Base-by-base conservation (phyloP, 2,113 vertebrate genomes). In the Gasterosteus nipponicus region DNA sequence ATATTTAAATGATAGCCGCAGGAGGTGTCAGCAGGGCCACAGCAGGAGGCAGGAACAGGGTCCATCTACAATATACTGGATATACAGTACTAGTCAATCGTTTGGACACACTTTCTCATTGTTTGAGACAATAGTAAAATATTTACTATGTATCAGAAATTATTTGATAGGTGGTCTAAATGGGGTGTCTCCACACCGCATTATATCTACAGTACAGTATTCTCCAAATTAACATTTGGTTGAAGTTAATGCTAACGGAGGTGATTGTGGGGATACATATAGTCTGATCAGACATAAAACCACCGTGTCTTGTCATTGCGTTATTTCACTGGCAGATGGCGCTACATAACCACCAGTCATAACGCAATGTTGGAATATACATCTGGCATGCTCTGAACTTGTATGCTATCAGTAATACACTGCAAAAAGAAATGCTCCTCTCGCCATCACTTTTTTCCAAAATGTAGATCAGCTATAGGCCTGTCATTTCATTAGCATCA, bases 291-390 rank as follows among this genome's bases (percentile, higher is more conserved):
- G 11, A 62, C 11, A 7, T 42, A 15, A 31, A 6, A 33, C 11
- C 29, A 33, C 11, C 29, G 14, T n/a, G 35, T 35, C 35, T 33
- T 68, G 47, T 31, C 35, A 16, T 57, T 1, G 0, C 3, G 11
- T 26, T 19, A 7, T 46, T 29, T 69, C 4, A 68, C 66, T 58
- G 2, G n/a, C 14, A 81, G 75, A 35, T 75, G 85, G 66, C 67
- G 51, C n/a, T 33, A 76, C 1, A 70, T 31, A 31, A n/a, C 26
- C 16, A 46, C 10, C 10, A 38, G 1, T 35, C 1, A 8, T 12
- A 26, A 29, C 14, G 19, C 4, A 12, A 42, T 0, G 39, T 44
- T 29, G 7, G 2, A 11, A 14, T 9, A 41, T 1, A 29, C 26
- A 29, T 18, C 15, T 61, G 44, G 8, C 11, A 12, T 15, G 33